Base-by-base conservation (phyloP, 2,797 vertebrate genomes). In the Paramormyrops hopkinsi region DNA sequence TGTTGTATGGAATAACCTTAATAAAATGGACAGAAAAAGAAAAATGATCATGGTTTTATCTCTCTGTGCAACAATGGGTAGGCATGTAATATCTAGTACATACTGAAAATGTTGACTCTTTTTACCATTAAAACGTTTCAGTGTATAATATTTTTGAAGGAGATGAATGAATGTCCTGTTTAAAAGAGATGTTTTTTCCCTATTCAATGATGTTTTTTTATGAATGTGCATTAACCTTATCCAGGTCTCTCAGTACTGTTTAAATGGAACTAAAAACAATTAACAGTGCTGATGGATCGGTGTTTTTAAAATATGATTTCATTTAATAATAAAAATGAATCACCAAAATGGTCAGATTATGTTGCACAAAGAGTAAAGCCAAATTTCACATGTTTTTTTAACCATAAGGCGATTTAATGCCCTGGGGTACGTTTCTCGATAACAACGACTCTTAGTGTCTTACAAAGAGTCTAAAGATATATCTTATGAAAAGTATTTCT, bases 241-340 rank as follows among this genome's bases (percentile, higher is more conserved):
- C 19, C 73, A 79, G 5, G n/a, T 79, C 65, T 37, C 65, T 73
- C 29, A n/a, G 73, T 44, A n/a, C 73, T 37, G 73, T 79, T 79
- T 6, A 79, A 79, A 79, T 46, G 2, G 11, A 41, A 79, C 41
- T 41, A 76, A 41, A 19, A 41, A 41, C 14, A 76, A 76, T 41
- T 2, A 41, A 41, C 69, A 19, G 33, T 41, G 69, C 33, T 76
- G 69, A 76, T 44, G 17, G 73, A 79, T 85, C 9, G 1, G 82
- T 51, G 22, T 51, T 51, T 22, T 29, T 25, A 48, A 85, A 48
- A 51, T 12, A 51, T 25, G 3, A 44, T 79, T 41, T 44, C 37
- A 88, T 83, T 76, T 14, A 79, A 89, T 84, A 83, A 29, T 62
- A 79, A 89, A 89, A 59, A 46, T 62, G 29, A 62, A 84, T 29